Evolutionary conservation across 2,113 vertebrate species (phyloP).

Genomic region (Rattus norvegicus): DNA sequence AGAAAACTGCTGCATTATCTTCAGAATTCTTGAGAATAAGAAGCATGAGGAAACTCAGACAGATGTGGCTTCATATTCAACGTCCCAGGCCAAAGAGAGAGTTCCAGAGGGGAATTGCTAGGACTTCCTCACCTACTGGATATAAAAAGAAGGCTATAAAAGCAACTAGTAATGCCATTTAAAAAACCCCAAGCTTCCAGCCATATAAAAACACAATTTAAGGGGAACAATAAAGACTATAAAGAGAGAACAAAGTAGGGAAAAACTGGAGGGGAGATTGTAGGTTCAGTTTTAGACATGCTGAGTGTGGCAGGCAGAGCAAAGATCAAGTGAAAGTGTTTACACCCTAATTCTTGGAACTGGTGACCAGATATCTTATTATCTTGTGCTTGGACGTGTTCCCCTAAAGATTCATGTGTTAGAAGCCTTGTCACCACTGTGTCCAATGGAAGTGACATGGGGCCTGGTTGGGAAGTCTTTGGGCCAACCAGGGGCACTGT

Average conservation of each 20-base stretch:
- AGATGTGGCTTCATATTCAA: neutral
- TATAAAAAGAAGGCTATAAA: neutral
- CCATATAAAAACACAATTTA: neutral
- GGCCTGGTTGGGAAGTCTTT: neutral
- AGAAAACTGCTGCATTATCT: neutral
- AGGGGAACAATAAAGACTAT: neutral
- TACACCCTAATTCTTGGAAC: neutral
- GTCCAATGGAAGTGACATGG: neutral
- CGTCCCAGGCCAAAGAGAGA: neutral
- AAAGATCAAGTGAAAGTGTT: neutral
- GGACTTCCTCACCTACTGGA: neutral
- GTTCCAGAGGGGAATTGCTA: neutral
- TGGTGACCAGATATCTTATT: neutral
- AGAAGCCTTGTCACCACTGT: neutral
- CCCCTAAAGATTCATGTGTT: neutral
- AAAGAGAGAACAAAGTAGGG: neutral
- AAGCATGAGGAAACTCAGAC: neutral
- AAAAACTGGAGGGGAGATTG: neutral
- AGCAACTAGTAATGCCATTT: neutral
- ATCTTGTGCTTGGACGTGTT: neutral
- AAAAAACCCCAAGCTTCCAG: neutral
- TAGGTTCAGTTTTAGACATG: neutral
- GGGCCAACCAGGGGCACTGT: neutral
- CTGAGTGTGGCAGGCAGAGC: neutral
- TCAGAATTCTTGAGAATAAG: neutral